These are phyloP conservation scores for Serranus cabrilla DNA, from an alignment of 2,797 vertebrate species.

Conservation along the genomic window DNA sequence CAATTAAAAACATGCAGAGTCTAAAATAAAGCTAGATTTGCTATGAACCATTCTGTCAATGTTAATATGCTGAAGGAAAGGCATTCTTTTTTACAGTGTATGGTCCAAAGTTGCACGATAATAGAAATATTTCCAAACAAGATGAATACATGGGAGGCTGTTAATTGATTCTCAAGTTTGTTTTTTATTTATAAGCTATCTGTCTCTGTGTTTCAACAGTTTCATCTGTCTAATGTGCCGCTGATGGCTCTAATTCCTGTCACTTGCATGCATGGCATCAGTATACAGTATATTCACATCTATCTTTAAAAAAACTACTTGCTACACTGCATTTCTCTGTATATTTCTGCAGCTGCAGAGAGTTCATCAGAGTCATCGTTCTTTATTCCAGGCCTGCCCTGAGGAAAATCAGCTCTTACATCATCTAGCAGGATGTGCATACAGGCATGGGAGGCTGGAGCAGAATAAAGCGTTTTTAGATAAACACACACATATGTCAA, in stretches of 20 bases:
- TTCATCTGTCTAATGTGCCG: background rate
- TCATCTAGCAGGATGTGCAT: conserved; percentile 43
- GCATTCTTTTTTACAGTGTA: background rate
- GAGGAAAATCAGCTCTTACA: conserved; percentile 37
- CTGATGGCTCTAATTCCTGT: background rate
- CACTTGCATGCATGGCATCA: background rate
- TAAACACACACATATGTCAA: conserved; percentile 39
- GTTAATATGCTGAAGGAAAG: conserved; percentile 9
- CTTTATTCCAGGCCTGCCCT: conserved; percentile 24
- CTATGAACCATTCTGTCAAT: background rate
- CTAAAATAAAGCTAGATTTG: conserved; percentile 15
- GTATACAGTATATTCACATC: background rate
- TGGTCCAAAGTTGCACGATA: background rate
- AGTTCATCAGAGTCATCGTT: conserved; percentile 36
- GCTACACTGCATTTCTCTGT: conserved; percentile 3
- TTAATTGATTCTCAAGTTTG: too few species aligned
- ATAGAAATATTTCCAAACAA: background rate
- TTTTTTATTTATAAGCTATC: too few species aligned
- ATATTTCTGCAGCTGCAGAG: conserved; percentile 34
- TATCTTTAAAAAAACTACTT: conserved; percentile 1
- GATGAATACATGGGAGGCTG: background rate
- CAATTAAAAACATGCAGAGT: conserved; percentile 36
- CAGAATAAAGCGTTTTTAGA: conserved; percentile 31
- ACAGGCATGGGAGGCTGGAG: conserved; percentile 27
- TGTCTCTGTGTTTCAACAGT: background rate